A percentile compares a stretch with the other conserved stretches of the same genome.
phyloP scores from a whole-genome alignment of 2,113 vertebrate genomes.

The Salvelinus alpinus region DNA sequence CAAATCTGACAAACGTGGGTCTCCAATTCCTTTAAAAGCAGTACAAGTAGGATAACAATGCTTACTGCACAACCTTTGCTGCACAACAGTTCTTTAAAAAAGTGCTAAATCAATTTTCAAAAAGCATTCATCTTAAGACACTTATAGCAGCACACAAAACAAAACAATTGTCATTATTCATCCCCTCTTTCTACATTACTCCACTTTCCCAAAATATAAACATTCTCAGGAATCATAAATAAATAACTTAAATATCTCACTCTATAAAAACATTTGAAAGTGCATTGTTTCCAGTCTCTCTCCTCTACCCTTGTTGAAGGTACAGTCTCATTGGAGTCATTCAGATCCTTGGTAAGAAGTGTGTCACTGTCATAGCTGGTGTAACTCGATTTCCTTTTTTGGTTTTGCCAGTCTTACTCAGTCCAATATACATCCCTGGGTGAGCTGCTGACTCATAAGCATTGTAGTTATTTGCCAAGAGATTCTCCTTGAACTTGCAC shows the following conservation, averaged over 20 bases:
- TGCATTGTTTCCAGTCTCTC: slow-evolving; percentile 60
- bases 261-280: slow-evolving; percentile 61
- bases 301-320: slow-evolving; percentile 11
- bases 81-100: neutral
- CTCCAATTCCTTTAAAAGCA: neutral
- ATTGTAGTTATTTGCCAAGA: slow-evolving; percentile 96
- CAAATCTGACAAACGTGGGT: neutral
- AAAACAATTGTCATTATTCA: neutral
- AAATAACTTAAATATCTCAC: slow-evolving; percentile 57
- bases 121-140: neutral
- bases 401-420: slow-evolving; percentile 90
- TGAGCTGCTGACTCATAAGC: slow-evolving; percentile 87
- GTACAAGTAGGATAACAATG: neutral
- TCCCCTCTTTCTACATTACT: neutral
- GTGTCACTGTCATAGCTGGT: slow-evolving; percentile 90
- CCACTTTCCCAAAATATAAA: slow-evolving; percentile 1
- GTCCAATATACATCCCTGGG: slow-evolving; percentile 88
- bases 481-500: slow-evolving; percentile 91
- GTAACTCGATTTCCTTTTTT: slow-evolving; percentile 92
- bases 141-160: neutral
- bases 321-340: neutral
- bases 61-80: neutral
- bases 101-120: neutral
- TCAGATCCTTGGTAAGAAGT: slow-evolving; percentile 95
- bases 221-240: slow-evolving; percentile 75